Conservation (phyloP, 2,797 vertebrate genomes). For the Luscinia luscinia region DNA sequence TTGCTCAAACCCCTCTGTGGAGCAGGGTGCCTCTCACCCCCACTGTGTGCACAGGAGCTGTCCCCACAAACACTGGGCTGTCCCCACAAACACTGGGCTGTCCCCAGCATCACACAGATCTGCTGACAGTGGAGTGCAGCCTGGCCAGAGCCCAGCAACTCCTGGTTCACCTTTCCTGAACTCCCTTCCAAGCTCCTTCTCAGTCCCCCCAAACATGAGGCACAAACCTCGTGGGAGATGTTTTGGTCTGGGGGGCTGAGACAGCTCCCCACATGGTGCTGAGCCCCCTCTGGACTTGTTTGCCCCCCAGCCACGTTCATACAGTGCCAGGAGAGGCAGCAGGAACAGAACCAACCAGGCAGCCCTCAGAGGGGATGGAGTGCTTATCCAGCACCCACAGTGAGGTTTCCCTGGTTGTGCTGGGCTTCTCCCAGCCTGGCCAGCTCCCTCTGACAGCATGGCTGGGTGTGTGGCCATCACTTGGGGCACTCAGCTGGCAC, state of each 20-base stretch:
- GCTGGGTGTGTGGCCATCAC: too few species aligned
- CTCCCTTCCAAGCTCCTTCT: not conserved
- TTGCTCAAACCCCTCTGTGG: not conserved
- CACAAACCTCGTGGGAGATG: not conserved
- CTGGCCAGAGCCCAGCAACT: not conserved
- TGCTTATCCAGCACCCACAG: not conserved
- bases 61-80: too few species aligned
- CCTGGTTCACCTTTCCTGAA: not conserved
- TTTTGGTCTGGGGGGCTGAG: not conserved
- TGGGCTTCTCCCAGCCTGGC: not conserved
- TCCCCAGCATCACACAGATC: not conserved
- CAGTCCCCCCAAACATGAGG: fast-evolving
- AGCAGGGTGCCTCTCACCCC: not conserved
- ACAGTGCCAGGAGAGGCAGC: not conserved
- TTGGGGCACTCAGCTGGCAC: not conserved
- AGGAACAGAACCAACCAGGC: not conserved
- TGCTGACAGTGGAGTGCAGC: not conserved
- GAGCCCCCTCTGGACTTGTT: too few species aligned
- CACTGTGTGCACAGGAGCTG: not conserved
- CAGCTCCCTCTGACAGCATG: not conserved
- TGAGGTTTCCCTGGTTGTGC: not conserved
- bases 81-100: too few species aligned
- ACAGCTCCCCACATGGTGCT: not conserved
- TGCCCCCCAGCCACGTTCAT: not conserved
- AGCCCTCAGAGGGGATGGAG: not conserved